Base-by-base conservation (phyloP, 2,888 invertebrate species). In the Argynnis bischoffii region DNA sequence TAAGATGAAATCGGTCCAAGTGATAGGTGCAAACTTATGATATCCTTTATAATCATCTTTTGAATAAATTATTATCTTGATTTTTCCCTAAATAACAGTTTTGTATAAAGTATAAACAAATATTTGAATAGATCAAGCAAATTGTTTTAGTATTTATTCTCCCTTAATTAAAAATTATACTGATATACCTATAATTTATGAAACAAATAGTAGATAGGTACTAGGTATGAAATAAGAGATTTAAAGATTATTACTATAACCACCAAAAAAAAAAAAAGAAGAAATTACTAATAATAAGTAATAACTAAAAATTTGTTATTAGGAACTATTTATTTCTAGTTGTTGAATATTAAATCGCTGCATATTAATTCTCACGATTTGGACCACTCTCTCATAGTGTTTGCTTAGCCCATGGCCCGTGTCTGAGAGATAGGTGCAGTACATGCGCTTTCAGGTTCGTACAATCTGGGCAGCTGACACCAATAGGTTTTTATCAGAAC, bases 361-460 rank as follows among this genome's bases (percentile, higher is more conserved):
- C 16, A 50, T 31, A 51, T 41, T 1, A 61, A 41, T 41, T 55
- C 66, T 66, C 63, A 50, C 55, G 60, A 63, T 81, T 85, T 84
- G 70, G 21, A 66, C 80, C 81, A 75, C 64, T 69, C 74, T 70
- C 72, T 55, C 77, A 69, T 76, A 80, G 82, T 90, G 86, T 91
- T 91, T 90, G 90, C 86, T 86, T 84, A 89, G 90, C 85, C 88
- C 87, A 81, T 85, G 83, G 87, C 82, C 87, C 86, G 88, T 86
- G 89, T 89, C 87, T 79, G 81, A 75, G 77, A 89, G 89, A 91
- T 91, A 91, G 90, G 88, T 87, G 85, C 86, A 85, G 86, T 89
- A 91, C 91, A 91, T 88, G 89, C 90, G 88, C 91, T 89, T 90
- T 90, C 89, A 91, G 89, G 85, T 88, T 83, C 86, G 82, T 79